A percentile compares a stretch with the other conserved stretches of the same genome.
These are phyloP conservation scores for Planococcus citri DNA, from an alignment of 1,140 invertebrate species.

Conservation along the genomic window DNA sequence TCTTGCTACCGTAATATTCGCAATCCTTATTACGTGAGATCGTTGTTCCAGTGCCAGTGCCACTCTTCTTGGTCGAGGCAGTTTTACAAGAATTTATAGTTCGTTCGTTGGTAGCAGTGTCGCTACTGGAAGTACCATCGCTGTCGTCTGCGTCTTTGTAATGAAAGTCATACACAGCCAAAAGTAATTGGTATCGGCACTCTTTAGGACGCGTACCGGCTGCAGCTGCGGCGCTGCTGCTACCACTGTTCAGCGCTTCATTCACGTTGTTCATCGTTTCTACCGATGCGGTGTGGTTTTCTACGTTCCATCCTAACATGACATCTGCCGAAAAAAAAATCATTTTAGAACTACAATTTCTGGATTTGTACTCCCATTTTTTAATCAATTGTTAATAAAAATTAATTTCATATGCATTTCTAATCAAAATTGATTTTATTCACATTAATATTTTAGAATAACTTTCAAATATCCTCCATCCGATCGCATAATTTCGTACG, in stretches of 20 bases:
- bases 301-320: neutral
- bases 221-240: neutral
- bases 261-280: constrained; percentile 14
- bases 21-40: constrained; percentile 12
- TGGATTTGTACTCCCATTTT: too few relatives aligned
- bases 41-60: neutral
- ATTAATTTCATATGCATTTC: too few relatives aligned
- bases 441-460: too few relatives aligned
- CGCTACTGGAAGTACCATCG: neutral
- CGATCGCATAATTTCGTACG: too few relatives aligned
- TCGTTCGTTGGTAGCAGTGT: constrained; percentile 9
- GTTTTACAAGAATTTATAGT: neutral
- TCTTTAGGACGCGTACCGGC: neutral
- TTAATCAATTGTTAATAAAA: too few relatives aligned
- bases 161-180: constrained; percentile 9
- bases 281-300: neutral
- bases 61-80: neutral
- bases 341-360: too few relatives aligned
- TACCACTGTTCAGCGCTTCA: neutral
- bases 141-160: neutral
- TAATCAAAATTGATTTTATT: too few relatives aligned
- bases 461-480: too few relatives aligned
- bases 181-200: neutral
- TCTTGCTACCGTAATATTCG: constrained; percentile 13
- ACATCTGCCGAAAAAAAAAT: neutral